These are phyloP conservation scores for Sarcoramphus papa DNA, from an alignment of 2,797 vertebrate species.

Conservation along the genomic window DNA sequence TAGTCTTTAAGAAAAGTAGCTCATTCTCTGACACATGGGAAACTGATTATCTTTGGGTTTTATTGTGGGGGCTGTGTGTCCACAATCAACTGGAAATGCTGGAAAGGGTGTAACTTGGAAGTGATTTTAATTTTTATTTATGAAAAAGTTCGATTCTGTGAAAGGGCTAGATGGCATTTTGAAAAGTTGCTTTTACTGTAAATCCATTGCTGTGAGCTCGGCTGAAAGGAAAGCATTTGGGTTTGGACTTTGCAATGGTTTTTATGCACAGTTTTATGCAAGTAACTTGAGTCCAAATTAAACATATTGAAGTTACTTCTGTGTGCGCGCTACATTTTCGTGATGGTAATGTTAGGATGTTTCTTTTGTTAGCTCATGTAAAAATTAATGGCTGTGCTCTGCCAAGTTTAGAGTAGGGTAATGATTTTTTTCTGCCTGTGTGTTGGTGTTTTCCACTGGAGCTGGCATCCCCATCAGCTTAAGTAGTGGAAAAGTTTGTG, in stretches of 20 bases:
- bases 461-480: conserved; percentile 43
- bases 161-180: conserved; percentile 18
- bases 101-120: conserved; percentile 47
- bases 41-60: conserved; percentile 42
- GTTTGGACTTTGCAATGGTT: conserved; percentile 60
- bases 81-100: not conserved
- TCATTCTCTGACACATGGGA: conserved; percentile 39
- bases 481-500: conserved; percentile 57
- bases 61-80: not conserved
- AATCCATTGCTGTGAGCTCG: conserved; percentile 33
- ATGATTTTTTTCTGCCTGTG: conserved; percentile 38
- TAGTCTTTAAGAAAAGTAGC: conserved; percentile 32
- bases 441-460: conserved; percentile 54
- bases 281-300: conserved; percentile 68
- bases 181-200: conserved; percentile 45
- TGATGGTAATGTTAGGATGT: conserved; percentile 44
- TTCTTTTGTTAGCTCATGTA: conserved; percentile 71
- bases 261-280: conserved; percentile 63
- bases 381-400: conserved; percentile 54
- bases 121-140: conserved; percentile 41
- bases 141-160: not conserved
- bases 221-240: conserved; percentile 58
- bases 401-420: conserved; percentile 59
- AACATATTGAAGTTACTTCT: conserved; percentile 57
- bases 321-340: conserved; percentile 24